Evolutionary conservation across 1,140 invertebrate species (phyloP), one percentile per base, ranked within the genome.

Genomic region (Cotesia vestalis): DNA sequence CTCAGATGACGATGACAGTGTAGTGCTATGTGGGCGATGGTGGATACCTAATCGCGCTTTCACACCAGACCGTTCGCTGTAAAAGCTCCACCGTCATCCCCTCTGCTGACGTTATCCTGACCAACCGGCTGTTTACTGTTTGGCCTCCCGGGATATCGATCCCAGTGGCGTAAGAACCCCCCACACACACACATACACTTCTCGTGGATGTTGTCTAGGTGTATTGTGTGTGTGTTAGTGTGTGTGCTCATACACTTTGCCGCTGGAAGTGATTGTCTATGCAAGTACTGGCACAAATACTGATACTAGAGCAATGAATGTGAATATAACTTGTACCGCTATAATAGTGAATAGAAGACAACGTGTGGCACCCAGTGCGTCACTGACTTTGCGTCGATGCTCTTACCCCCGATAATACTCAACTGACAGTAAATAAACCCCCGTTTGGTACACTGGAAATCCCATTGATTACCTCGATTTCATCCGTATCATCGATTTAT

Each of bases 121-220:
- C 85, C 85, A 87, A 87, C 85, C 84, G 84, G 84, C 84, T 86
- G 85, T 86, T 86, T 87, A 87, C 85, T 86, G 82, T 87, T 87
- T 86, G 84, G 81, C 84, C 85, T 86, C 85, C 84, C 84, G 83
- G 83, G 84, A 84, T 87, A 87, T 87, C 84, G 85, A 86, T 87
- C 83, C 83, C 81, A 83, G 80, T 84, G 80, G 82, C 84, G 83
- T 85, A 87, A 86, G 83, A 86, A 85, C 82, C 64, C 36, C 53
- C 55, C 66, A 69, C 62, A 68, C n/a, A 35, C 20, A 46, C 8
- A 60, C 14, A 57, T 38, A 6, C 11, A 9, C 40, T 8, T 9
- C 40, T 27, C 27, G 27, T 27, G 27, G 27, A 27, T 27, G 27
- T 27, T 27, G 27, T 27, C 17, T 17, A 17, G 17, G 17, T 17